Percentiles rank a stretch among this genome's conserved stretches.
Evolutionary conservation across 2,888 invertebrate genomes (phyloP).

Genomic region (Biston betularia): DNA sequence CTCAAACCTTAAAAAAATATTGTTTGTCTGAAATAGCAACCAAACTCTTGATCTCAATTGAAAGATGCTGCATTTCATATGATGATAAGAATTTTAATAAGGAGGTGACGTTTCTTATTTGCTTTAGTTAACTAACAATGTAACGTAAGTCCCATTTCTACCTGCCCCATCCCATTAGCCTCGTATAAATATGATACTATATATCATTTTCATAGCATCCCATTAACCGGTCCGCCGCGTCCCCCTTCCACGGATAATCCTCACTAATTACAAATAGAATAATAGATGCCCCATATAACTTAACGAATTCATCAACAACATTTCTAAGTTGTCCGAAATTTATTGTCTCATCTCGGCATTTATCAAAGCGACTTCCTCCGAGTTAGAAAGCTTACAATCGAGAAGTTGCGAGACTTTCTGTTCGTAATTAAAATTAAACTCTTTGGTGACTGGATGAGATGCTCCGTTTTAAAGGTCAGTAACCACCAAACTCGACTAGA

Average conservation of each 20-base stretch:
- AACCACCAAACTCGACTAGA: background rate
- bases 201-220: conserved; percentile 23
- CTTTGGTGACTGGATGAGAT: conserved; percentile 45
- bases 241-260: conserved; percentile 25
- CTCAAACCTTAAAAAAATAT: too few relatives aligned
- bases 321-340: conserved; percentile 47
- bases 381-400: conserved; percentile 43
- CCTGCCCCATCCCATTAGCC: conserved; percentile 1
- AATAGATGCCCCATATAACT: conserved; percentile 32
- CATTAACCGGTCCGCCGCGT: conserved; percentile 17
- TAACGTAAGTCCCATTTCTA: background rate
- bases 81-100: too few relatives aligned
- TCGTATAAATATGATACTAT: conserved; percentile 1
- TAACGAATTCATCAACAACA: conserved; percentile 49
- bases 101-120: too few relatives aligned
- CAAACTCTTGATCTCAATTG: too few relatives aligned
- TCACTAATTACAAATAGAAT: conserved; percentile 36
- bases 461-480: conserved; percentile 19
- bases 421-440: conserved; percentile 57
- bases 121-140: background rate
- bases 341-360: conserved; percentile 49
- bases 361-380: conserved; percentile 41
- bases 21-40: too few relatives aligned
- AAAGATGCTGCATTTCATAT: too few relatives aligned
- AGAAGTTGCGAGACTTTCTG: conserved; percentile 52